Base-by-base conservation (phyloP, 1,140 invertebrate species). In the Dendrolimus kikuchii region DNA sequence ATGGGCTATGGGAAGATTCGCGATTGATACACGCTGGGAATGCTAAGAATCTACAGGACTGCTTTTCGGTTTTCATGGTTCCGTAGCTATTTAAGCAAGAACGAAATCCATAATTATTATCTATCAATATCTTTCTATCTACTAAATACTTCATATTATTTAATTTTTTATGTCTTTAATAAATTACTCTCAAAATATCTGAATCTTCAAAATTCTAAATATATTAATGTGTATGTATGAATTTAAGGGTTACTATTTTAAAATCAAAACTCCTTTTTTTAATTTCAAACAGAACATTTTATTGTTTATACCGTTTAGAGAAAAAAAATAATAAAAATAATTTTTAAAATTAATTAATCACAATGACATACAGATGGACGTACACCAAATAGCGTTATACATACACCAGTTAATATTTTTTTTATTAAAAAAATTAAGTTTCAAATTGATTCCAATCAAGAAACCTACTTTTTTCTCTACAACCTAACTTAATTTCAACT, bases 231-330 rank as follows among this genome's bases (percentile, higher is more conserved):
- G 23, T 23, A 23, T 23, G 23, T 23, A 23, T 23, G 23, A 23
- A 23, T 23, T 23, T 23, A 23, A 23, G 23, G 23, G 23, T 23
- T 23, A 23, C 23, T 23, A 23, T 23, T 23, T 23, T 23, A 23
- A 23, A 23, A 40, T 10, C 38, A 51, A 23, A 44, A 38, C 37
- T 51, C 42, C 9, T 37, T 44, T 49, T 60, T 57, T 71, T 81
- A 82, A 63, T 81, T 83, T 86, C 77, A 86, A 86, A 86, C 83
- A 86, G 83, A 86, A 86, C 83, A 86, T 86, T 86, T 86, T 86
- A 86, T 86, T 86, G 77, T 80, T 77, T 81, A 81, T 83, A 83
- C 77, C 81, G 81, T 82, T 81, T 65, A 78, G 76, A 81, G 68
- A 82, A 76, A 74, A 73, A 75, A 69, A 67, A 65, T 76, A 73